Conservation (phyloP, 2,888 invertebrate species). For the Philereme transversata region DNA sequence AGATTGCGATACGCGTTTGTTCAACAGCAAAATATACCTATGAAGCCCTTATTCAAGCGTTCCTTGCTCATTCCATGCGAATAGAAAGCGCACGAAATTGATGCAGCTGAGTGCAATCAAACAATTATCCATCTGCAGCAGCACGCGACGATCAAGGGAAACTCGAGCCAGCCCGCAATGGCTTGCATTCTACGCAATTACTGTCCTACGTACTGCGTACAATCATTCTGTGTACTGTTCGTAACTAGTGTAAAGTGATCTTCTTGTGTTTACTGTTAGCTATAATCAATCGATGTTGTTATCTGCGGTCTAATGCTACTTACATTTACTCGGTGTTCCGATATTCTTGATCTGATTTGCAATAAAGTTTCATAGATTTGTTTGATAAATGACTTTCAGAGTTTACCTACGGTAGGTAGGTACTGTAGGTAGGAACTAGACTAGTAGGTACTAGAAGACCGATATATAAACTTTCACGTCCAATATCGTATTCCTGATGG, state of each 20-base stretch:
- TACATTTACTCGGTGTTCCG: no score
- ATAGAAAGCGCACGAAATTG: background rate
- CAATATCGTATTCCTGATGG: background rate
- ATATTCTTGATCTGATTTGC: no score
- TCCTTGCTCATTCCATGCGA: background rate
- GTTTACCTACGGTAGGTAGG: no score
- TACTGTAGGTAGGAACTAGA: no score
- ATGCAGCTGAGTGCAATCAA: slow-evolving; percentile 19
- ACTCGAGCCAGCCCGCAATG: slow-evolving; percentile 18
- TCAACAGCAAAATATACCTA: no score
- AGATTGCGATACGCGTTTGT: no score
- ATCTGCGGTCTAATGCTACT: background rate
- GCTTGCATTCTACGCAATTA: slow-evolving; percentile 25
- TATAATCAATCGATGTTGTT: background rate
- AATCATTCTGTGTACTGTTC: background rate
- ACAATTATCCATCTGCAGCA: slow-evolving; percentile 19
- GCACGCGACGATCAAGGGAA: slow-evolving; percentile 25
- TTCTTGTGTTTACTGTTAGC: background rate
- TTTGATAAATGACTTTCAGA: no score
- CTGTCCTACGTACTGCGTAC: slow-evolving; percentile 7
- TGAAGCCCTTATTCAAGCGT: no score
- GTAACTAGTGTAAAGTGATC: slow-evolving; percentile 3
- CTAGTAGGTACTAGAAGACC: no score
- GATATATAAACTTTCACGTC: background rate
- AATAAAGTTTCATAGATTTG: no score